phyloP scores from a whole-genome alignment of 2,113 vertebrate genomes.

The Lipotes vexillifer region DNA sequence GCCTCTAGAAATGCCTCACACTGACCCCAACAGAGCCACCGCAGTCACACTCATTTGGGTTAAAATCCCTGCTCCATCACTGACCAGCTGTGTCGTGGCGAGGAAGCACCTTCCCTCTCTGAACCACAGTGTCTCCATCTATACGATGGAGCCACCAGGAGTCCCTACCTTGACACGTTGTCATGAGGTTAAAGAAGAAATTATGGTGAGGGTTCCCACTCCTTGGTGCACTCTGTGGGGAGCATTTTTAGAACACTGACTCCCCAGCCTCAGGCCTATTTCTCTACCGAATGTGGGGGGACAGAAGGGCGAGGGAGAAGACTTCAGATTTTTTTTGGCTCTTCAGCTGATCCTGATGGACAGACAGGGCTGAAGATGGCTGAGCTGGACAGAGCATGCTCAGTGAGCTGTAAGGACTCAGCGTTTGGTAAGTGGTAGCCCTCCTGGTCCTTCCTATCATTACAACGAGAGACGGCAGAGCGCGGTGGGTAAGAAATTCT shows the following conservation, averaged over 20 bases:
- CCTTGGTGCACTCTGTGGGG: not conserved
- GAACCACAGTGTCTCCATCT: not conserved
- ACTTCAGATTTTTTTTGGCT: not conserved
- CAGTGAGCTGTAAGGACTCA: fast-evolving
- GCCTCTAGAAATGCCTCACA: not conserved
- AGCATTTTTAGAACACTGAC: not conserved
- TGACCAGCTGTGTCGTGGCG: not conserved
- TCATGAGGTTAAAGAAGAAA: not conserved
- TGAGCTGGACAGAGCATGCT: fast-evolving
- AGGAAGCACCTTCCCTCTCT: not conserved
- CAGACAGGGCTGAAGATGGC: not conserved
- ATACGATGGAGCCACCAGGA: fast-evolving
- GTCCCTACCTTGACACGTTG: not conserved
- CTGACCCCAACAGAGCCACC: too few relatives aligned
- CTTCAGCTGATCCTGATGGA: not conserved
- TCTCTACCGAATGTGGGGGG: not conserved
- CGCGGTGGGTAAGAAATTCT: too few relatives aligned
- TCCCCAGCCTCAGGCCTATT: not conserved
- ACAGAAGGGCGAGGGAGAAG: fast-evolving
- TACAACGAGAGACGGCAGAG: not conserved
- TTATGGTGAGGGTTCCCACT: not conserved
- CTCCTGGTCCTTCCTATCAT: not conserved
- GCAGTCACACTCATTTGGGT: not conserved
- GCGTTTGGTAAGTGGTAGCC: fast-evolving
- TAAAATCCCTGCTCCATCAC: not conserved